A percentile compares a stretch with the other conserved stretches of the same genome.
Evolutionary conservation across 2,113 vertebrate species (phyloP).

Genomic region (Cepphus grylle): DNA sequence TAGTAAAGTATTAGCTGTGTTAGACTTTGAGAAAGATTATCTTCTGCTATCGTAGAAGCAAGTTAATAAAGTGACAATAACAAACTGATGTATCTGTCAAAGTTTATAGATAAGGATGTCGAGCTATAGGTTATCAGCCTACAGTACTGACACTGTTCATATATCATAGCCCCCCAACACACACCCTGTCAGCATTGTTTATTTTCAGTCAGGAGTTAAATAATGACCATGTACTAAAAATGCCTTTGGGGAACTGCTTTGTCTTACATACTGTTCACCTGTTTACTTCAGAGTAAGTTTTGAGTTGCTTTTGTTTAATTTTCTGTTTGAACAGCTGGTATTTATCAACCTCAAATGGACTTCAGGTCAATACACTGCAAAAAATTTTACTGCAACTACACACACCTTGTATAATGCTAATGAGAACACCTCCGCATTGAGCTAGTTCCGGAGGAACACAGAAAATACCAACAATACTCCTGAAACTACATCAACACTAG

Average conservation of each 20-base stretch:
- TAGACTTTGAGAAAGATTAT: constrained; percentile 57
- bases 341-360: constrained; percentile 67
- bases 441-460: background rate
- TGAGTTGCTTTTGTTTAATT: constrained; percentile 63
- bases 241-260: constrained; percentile 67
- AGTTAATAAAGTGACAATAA: constrained; percentile 73
- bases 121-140: constrained; percentile 72
- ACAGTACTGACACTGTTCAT: constrained; percentile 63
- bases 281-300: constrained; percentile 68
- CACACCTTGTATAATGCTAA: background rate
- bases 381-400: background rate
- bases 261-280: constrained; percentile 67
- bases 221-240: constrained; percentile 71
- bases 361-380: constrained; percentile 20
- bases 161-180: constrained; percentile 64
- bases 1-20: constrained; percentile 45
- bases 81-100: constrained; percentile 70
- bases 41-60: constrained; percentile 59
- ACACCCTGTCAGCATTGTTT: constrained; percentile 68
- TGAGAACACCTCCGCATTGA: background rate
- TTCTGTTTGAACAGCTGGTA: constrained; percentile 59
- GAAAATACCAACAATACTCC: background rate
- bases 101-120: constrained; percentile 72
- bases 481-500: background rate
- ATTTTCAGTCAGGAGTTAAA: constrained; percentile 73